Evolutionary conservation across 2,113 vertebrate genomes (phyloP), one percentile per base, ranked within the genome.

Genomic region (Neodon shergylaensis): DNA sequence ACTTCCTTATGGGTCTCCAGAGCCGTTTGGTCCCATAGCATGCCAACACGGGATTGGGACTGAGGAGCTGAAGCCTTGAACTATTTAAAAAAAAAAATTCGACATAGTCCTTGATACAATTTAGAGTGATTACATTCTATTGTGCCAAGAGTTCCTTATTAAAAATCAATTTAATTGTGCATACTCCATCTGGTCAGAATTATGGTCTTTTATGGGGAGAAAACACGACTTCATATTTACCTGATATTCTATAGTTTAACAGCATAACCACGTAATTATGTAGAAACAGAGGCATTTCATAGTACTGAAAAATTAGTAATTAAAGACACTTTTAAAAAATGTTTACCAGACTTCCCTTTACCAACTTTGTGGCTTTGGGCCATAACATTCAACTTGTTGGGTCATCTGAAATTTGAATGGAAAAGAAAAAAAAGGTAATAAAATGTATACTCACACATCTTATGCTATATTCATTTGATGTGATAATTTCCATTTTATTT

Each of bases 101-200:
- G 92, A 95, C 31, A 0, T 95, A 97, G 97, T 97, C 97, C 97
- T 97, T 97, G 96, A 98, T 92, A 96, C 81, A 98, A 90, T 97
- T 97, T 97, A 92, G 95, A 97, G 61, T 0, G 26, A 96, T 97
- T 98, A 96, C 82, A 81, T 94, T 97, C 91, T 95, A 88, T 97
- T 95, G 96, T 93, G 95, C 97, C 95, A 97, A 96, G 94, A 97
- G 96, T 97, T 97, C 89, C 97, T 97, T 97, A 98, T 96, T 98
- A 96, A 98, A 97, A 96, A 96, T 95, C 97, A 96, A 88, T 97
- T 96, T 97, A 97, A 95, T 97, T 96, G 91, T 96, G 65, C 85
- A 28, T 95, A 88, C 39, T n/a, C 83, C 97, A 97, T 98, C 97
- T 97, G 97, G 97, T 98, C 14, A 3, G 87, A 72, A 97, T 97